Evolutionary conservation across 2,888 invertebrate species (phyloP).

Genomic region (Ormyrus pomaceus): DNA sequence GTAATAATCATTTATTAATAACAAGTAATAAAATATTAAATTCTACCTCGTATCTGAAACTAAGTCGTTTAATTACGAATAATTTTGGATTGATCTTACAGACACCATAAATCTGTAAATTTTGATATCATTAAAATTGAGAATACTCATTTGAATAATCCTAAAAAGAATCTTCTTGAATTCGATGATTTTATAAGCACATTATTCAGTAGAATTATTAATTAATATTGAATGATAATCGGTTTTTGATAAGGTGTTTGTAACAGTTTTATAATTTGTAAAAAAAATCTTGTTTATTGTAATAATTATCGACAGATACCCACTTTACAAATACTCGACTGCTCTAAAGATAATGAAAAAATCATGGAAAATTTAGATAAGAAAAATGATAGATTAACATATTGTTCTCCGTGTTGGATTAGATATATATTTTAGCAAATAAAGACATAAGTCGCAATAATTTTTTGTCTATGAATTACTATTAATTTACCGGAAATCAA

Average conservation of each 20-base stretch:
- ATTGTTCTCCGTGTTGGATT: neutral
- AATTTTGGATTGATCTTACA: too few species aligned
- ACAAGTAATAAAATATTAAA: too few species aligned
- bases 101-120: neutral
- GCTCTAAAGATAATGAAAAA: slow-evolving; percentile 9
- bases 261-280: slow-evolving; percentile 12
- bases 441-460: neutral
- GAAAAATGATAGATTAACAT: slow-evolving; percentile 20
- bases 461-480: too few species aligned
- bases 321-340: slow-evolving; percentile 18
- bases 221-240: neutral
- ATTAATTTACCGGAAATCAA: too few species aligned
- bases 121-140: slow-evolving; percentile 11
- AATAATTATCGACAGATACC: slow-evolving; percentile 24
- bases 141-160: neutral
- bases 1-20: too few species aligned
- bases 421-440: neutral
- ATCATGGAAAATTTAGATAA: slow-evolving; percentile 25
- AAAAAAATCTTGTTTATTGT: slow-evolving; percentile 37
- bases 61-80: too few species aligned
- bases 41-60: too few species aligned
- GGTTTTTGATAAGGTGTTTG: slow-evolving; percentile 28
- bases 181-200: neutral
- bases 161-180: neutral
- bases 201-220: neutral